Evolutionary conservation across 2,113 vertebrate species (phyloP), one percentile per base, ranked within the genome.

Genomic region (Eudyptes chrysolophus): DNA sequence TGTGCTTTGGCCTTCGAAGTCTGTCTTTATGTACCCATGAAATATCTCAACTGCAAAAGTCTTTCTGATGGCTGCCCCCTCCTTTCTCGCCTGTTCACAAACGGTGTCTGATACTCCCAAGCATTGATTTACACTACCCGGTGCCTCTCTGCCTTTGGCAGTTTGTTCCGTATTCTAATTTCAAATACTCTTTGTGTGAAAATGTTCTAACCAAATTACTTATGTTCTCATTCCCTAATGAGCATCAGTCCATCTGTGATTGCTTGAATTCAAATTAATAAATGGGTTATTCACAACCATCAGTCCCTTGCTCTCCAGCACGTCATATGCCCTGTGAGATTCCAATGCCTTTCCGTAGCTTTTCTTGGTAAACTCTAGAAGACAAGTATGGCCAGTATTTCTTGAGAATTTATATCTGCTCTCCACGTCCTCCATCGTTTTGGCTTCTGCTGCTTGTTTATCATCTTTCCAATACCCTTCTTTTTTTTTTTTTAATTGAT

Each of bases 161-260:
- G 49, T 70, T 89, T 6, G 10, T 77, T 85, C 89, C 91, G 17
- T 29, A 82, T 77, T 93, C 96, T 89, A 49, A 13, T 88, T 66
- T 66, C 94, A 60, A 83, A 68, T 48, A 30, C 32, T 74, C 42
- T 86, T 49, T 32, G 36, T 96, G 86, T 90, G 94, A 88, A 96
- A 94, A 92, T 79, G 91, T 89, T 96, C 91, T 61, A 40, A 65
- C 74, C 1, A 2, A 89, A 58, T 77, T 70, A 70, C 95, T 90
- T 65, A 54, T 87, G 78, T 81, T 90, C 92, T 74, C 66, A 7
- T 88, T 92, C 87, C 84, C 81, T 92, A 84, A 97, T 24, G 95
- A 97, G 92, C 91, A 87, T 48, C 70, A 11, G 87, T 93, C 94
- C 97, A 86, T 96, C 96, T 96, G 95, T 34, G 97, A 66, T 48